A percentile compares a stretch with the other conserved stretches of the same genome.
Evolutionary conservation across 1,140 invertebrate genomes (phyloP).

Genomic region (Ostrea denselamellosa): DNA sequence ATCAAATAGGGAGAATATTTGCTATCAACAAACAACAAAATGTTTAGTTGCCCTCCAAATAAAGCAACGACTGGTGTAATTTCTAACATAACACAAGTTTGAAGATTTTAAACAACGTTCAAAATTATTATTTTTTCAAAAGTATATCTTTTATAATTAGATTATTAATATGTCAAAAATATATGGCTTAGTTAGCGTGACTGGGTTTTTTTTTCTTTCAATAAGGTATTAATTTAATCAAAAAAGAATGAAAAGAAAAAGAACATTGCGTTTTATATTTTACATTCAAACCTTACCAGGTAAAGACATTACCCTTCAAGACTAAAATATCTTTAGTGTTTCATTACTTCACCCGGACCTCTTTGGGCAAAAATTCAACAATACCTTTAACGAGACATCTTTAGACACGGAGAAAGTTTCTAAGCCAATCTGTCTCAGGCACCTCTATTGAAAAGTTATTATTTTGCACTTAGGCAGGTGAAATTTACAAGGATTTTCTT

Average conservation of each 20-base stretch:
- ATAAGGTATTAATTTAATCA: too few relatives aligned
- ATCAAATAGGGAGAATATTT: constrained; percentile 30
- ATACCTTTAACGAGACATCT: background rate
- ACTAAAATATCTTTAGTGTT: background rate
- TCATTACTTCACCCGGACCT: background rate
- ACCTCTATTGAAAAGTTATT: background rate
- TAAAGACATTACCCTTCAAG: background rate
- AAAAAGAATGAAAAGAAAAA: too few relatives aligned
- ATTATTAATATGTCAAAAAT: too few relatives aligned
- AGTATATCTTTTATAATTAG: too few relatives aligned
- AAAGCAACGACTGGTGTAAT: background rate
- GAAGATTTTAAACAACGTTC: too few relatives aligned
- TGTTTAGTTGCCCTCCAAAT: background rate
- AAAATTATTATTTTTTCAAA: too few relatives aligned
- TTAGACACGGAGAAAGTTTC: background rate
- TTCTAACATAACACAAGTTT: background rate
- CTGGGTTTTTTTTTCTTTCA: too few relatives aligned
- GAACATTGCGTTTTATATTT: background rate
- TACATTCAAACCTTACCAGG: background rate
- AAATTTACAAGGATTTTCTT: constrained; percentile 29
- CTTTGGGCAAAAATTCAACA: background rate
- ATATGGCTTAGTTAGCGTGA: too few relatives aligned
- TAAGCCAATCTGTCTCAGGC: constrained; percentile 2
- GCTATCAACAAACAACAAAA: background rate
- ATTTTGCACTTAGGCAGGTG: constrained; percentile 19